A percentile compares a stretch with the other conserved stretches of the same genome.
phyloP scores from a whole-genome alignment of 2,888 invertebrate species.

The Lissocephala sabroskyi region DNA sequence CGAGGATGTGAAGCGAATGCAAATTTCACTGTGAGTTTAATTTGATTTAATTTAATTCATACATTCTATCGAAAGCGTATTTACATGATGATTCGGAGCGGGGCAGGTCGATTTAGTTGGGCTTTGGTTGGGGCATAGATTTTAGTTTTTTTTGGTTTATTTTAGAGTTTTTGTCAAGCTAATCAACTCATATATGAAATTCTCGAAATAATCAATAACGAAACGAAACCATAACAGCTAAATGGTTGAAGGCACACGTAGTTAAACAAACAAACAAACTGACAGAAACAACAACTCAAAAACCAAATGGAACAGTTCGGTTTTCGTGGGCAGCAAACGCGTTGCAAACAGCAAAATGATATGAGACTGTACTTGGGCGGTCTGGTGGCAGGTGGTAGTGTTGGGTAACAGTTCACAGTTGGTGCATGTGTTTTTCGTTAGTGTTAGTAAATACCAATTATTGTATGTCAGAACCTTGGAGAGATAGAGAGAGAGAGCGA shows the following conservation, averaged over 20 bases:
- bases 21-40: constrained; percentile 9
- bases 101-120: no score
- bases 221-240: constrained; percentile 36
- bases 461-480: constrained; percentile 54
- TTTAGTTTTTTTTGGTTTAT: neutral
- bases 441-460: constrained; percentile 57
- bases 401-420: constrained; percentile 11
- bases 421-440: constrained; percentile 14
- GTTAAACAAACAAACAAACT: constrained; percentile 41
- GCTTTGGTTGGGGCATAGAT: neutral
- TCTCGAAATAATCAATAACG: constrained; percentile 33
- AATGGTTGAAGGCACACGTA: constrained; percentile 17
- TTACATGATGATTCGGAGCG: constrained; percentile 52
- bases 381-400: constrained; percentile 17
- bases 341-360: constrained; percentile 46
- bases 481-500: constrained; percentile 23
- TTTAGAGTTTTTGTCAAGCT: constrained; percentile 21
- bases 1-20: neutral
- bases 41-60: neutral
- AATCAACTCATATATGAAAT: constrained; percentile 8
- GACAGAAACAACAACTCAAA: constrained; percentile 54
- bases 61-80: constrained; percentile 44
- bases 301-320: no score
- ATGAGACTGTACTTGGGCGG: constrained; percentile 17
- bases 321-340: constrained; percentile 29